These are phyloP conservation scores for Epinotia brunnichana DNA, from an alignment of 2,888 invertebrate genomes.

Conservation along the genomic window DNA sequence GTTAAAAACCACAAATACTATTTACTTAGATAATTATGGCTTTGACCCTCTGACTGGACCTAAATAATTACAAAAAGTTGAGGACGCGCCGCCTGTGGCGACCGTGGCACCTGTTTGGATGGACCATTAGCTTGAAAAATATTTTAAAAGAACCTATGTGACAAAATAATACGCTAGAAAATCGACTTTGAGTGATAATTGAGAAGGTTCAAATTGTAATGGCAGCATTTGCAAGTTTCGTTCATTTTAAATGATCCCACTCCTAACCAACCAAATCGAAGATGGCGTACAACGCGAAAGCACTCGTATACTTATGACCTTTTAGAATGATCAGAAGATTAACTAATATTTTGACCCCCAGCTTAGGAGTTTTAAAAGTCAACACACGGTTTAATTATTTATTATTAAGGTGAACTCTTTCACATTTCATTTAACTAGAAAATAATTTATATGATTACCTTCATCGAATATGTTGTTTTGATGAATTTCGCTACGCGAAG, in stretches of 20 bases:
- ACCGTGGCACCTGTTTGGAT: conserved; percentile 40
- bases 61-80: conserved; percentile 64
- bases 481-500: not conserved
- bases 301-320: not conserved
- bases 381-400: conserved; percentile 46
- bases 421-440: not conserved
- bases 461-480: not conserved
- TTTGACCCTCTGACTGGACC: conserved; percentile 55
- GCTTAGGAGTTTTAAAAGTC: conserved; percentile 51
- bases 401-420: not conserved
- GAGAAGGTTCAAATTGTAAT: not conserved
- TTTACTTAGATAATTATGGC: conserved; percentile 68
- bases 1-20: conserved; percentile 52
- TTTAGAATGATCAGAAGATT: conserved; percentile 2
- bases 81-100: conserved; percentile 51
- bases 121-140: conserved; percentile 6
- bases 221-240: not conserved
- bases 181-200: not conserved
- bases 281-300: conserved; percentile 7
- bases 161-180: not conserved
- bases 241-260: not conserved
- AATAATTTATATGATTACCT: conserved; percentile 1
- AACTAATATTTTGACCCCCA: conserved; percentile 59
- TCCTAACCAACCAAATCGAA: not conserved
- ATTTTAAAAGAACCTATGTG: not conserved